These are phyloP conservation scores for Epinephelus moara DNA, from an alignment of 2,113 vertebrate species.

Conservation along the genomic window DNA sequence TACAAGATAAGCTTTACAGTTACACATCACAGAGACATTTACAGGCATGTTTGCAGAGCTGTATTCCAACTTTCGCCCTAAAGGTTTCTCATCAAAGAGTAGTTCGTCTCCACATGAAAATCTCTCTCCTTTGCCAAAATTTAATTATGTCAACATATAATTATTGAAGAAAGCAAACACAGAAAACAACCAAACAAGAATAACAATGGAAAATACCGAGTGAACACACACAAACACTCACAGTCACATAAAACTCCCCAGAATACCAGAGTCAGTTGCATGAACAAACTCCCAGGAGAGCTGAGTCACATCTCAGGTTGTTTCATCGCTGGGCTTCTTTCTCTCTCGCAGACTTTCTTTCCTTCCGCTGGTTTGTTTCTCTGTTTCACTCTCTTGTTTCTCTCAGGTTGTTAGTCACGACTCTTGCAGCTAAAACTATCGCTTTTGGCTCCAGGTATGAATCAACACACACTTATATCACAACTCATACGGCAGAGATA, in stretches of 20 bases:
- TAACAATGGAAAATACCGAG: constrained; percentile 31
- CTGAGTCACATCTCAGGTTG: constrained; percentile 18
- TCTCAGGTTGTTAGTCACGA: neutral
- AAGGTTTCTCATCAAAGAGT: no score
- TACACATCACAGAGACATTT: no score
- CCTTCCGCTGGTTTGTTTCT: neutral
- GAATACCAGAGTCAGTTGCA: constrained; percentile 4
- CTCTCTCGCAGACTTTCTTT: neutral
- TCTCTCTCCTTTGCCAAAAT: no score
- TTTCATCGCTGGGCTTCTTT: neutral
- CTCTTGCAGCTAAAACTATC: neutral
- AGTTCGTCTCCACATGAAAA: no score
- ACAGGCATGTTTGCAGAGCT: no score
- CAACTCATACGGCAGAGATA: neutral
- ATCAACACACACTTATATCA: neutral
- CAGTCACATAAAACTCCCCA: constrained; percentile 35
- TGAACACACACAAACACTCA: fast-evolving
- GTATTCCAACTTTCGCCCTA: no score
- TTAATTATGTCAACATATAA: no score
- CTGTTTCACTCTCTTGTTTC: neutral
- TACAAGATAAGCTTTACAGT: no score
- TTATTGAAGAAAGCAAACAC: no score
- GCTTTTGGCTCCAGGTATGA: neutral
- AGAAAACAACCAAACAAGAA: no score
- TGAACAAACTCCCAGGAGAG: constrained; percentile 13